Evolutionary conservation across 2,888 invertebrate species (phyloP).

Genomic region (Augochlorella aurata): DNA sequence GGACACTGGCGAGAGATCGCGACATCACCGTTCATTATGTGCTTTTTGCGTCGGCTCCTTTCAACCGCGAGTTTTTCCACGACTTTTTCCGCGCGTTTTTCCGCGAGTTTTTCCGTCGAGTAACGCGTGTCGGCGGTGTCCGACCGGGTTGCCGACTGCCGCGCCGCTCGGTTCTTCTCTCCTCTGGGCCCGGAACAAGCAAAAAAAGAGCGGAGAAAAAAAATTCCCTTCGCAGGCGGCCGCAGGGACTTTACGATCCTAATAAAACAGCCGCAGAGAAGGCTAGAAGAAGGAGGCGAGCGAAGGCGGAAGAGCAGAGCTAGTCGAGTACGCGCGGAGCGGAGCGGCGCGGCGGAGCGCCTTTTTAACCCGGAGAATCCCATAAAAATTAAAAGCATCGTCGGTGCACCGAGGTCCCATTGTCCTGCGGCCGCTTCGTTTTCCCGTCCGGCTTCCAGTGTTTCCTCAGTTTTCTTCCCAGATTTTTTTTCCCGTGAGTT

Average conservation of each 20-base stretch:
- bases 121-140: slow-evolving; percentile 41
- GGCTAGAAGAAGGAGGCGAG: background rate
- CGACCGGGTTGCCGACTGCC: background rate
- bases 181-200: background rate
- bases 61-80: slow-evolving; percentile 50
- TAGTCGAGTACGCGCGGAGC: background rate
- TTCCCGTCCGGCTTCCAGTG: slow-evolving; percentile 22
- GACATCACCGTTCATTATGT: slow-evolving; percentile 52
- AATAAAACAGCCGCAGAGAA: slow-evolving; percentile 62
- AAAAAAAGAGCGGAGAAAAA: background rate
- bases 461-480: slow-evolving; percentile 17
- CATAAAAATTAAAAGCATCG: slow-evolving; percentile 76
- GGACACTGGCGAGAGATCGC: slow-evolving; percentile 22
- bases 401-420: slow-evolving; percentile 65
- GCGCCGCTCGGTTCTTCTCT: background rate
- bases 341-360: background rate
- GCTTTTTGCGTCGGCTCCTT: slow-evolving; percentile 46
- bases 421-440: slow-evolving; percentile 55
- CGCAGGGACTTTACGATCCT: slow-evolving; percentile 63
- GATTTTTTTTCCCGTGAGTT: slow-evolving; percentile 22
- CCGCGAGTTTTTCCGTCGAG: slow-evolving; percentile 52
- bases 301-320: background rate
- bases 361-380: slow-evolving; percentile 72
- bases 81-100: slow-evolving; percentile 52
- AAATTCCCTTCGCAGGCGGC: slow-evolving; percentile 24